Evolutionary conservation across 2,113 vertebrate species (phyloP).

Genomic region (Ondatra zibethicus): DNA sequence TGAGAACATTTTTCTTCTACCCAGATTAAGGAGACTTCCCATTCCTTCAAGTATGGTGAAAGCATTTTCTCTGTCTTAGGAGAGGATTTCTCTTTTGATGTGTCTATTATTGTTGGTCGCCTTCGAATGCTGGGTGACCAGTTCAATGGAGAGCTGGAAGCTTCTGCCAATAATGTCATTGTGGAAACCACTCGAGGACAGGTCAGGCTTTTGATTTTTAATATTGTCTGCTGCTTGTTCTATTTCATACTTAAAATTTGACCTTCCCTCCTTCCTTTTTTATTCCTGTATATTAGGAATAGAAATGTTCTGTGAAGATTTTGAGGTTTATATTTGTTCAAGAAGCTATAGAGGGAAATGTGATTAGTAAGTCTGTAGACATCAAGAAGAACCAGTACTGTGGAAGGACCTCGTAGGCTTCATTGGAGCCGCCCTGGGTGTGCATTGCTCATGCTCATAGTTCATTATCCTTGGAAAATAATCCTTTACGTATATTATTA

Average conservation of each 20-base stretch:
- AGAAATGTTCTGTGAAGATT: slow-evolving; percentile 24
- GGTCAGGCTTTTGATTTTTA: slow-evolving; percentile 68
- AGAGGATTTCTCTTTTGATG: slow-evolving; percentile 66
- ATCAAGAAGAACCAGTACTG: neutral
- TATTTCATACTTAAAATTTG: neutral
- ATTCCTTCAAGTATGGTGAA: neutral
- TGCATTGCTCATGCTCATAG: neutral
- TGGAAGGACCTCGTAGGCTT: neutral
- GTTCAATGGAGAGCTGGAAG: slow-evolving; percentile 80
- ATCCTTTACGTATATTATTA: neutral
- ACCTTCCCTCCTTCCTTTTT: neutral
- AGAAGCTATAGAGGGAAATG: neutral
- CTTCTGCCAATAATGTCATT: neutral
- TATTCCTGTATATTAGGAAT: neutral
- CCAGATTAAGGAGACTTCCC: neutral
- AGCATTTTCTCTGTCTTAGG: slow-evolving; percentile 61
- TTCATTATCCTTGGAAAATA: slow-evolving; percentile 9
- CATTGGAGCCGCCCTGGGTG: slow-evolving; percentile 8
- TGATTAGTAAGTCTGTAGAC: neutral
- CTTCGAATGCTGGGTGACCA: slow-evolving; percentile 79
- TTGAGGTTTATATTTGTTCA: slow-evolving; percentile 15
- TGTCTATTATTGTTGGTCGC: slow-evolving; percentile 62
- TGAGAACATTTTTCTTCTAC: neutral
- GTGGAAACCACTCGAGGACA: neutral
- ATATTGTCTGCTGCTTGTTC: neutral